Base-by-base conservation (phyloP, 92 coral and sea anemone species). In the Umimayanthus kanabou region DNA sequence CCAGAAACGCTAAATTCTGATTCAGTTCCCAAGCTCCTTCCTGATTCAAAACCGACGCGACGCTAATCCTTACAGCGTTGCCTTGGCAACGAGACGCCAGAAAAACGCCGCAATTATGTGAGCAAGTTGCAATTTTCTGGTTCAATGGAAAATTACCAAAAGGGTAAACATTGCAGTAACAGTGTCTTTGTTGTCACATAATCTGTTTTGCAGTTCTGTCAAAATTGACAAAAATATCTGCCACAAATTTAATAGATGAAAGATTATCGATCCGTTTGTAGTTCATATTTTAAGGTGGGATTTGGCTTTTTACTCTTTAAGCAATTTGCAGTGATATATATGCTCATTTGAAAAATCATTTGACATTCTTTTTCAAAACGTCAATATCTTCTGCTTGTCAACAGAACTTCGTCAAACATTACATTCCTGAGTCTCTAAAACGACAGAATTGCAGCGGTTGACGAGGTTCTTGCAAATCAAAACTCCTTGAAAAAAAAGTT, bases 21-120 rank as follows among this genome's bases (percentile, higher is more conserved):
- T 42, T 83, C 87, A 83, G 78, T 83, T 70, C 87, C 87, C 87
- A 83, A 67, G 87, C 87, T 92, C 67, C 87, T 85, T 90, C 73
- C 88, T 84, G 73, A 92, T 89, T 73, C 87, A 42, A 58, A 80
- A 90, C 81, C 93, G 99, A 97, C 99, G 99, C 99, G 93, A 97
- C 99, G 98, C 99, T 87, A 91, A 88, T 86, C 77, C 92, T 82
- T 80, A 20, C 91, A 85, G 74, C 66, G 97, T 97, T 92, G 91
- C 94, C 91, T 89, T 95, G 90, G 92, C 75, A 85, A 97, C 98
- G 76, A 57, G 92, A 95, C 94, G 95, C 97, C 70, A 79, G 69
- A 53, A 64, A 88, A 87, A 83, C 71, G 88, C 88, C 72, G 39
- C 23, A 71, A 85, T 88, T 80, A 75, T 88, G 47, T 22, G 71